These are phyloP conservation scores for Martes martes DNA, from an alignment of 2,113 vertebrate species.

Conservation along the genomic window DNA sequence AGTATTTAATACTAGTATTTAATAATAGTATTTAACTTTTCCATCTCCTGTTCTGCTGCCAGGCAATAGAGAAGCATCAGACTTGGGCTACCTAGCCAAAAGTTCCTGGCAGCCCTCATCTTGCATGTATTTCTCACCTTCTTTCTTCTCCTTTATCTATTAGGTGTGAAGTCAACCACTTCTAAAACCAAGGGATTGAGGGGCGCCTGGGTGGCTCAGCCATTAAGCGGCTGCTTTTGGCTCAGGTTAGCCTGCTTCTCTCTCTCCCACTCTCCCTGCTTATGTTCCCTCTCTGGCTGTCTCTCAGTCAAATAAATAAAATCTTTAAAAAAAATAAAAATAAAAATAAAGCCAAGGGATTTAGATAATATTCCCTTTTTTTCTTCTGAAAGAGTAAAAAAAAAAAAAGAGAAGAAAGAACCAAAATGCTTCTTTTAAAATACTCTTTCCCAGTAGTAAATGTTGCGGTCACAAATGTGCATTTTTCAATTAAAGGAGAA, in stretches of 20 bases:
- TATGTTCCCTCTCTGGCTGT: no score
- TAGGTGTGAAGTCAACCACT: not conserved
- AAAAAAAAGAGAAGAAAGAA: not conserved
- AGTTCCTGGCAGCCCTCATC: not conserved
- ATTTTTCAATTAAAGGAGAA: not conserved
- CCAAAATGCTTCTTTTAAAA: not conserved
- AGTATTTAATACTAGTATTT: no score
- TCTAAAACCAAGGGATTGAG: not conserved
- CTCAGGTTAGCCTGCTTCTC: no score
- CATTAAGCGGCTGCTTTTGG: no score
- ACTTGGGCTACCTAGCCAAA: not conserved
- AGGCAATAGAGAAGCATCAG: not conserved
- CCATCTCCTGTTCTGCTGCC: not conserved
- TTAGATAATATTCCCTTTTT: not conserved
- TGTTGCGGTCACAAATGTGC: not conserved
- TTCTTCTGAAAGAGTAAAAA: not conserved
- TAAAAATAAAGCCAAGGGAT: not conserved
- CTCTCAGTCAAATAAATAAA: no score
- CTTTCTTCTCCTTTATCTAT: not conserved
- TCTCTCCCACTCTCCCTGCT: no score
- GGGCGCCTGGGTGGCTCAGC: no score
- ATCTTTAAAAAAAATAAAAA: no score
- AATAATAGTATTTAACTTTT: not conserved
- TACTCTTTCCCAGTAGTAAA: not conserved
- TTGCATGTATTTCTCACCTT: not conserved